Conservation (phyloP, 2,797 vertebrate genomes). For the Margarornis squamiger region DNA sequence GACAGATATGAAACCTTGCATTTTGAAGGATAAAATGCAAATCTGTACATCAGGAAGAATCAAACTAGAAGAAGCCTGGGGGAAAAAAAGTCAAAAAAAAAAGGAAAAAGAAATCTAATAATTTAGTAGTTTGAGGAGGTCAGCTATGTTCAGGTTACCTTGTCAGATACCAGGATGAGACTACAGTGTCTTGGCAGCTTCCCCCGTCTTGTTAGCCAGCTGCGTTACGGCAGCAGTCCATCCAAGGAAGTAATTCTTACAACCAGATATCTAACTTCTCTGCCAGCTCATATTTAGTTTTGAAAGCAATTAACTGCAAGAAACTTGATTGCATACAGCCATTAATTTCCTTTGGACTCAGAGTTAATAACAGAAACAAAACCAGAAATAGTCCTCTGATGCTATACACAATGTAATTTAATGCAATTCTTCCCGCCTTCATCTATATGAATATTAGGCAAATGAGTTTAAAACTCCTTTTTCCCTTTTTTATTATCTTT, state of each 20-base stretch:
- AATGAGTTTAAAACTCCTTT: background rate
- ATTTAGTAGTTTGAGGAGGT: background rate
- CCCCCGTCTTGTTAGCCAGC: background rate
- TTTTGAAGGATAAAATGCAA: background rate
- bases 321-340: conserved; percentile 43
- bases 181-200: background rate
- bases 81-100: accelerated
- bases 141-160: background rate
- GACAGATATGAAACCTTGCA: background rate
- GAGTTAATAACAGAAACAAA: conserved; percentile 18
- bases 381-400: conserved; percentile 7
- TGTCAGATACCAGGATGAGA: background rate
- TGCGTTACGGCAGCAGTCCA: background rate
- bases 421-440: background rate
- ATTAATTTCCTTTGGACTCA: conserved; percentile 40
- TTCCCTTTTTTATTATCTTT: too few relatives aligned
- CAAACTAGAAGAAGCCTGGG: background rate
- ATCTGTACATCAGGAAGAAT: background rate
- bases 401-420: background rate
- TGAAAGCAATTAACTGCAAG: conserved; percentile 49
- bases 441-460: background rate
- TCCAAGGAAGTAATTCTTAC: background rate
- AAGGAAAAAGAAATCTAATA: background rate
- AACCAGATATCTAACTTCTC: conserved; percentile 10
- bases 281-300: conserved; percentile 29